These are phyloP conservation scores for Pangasius sanitwongsei DNA, from an alignment of 2,797 vertebrate genomes.

Conservation along the genomic window DNA sequence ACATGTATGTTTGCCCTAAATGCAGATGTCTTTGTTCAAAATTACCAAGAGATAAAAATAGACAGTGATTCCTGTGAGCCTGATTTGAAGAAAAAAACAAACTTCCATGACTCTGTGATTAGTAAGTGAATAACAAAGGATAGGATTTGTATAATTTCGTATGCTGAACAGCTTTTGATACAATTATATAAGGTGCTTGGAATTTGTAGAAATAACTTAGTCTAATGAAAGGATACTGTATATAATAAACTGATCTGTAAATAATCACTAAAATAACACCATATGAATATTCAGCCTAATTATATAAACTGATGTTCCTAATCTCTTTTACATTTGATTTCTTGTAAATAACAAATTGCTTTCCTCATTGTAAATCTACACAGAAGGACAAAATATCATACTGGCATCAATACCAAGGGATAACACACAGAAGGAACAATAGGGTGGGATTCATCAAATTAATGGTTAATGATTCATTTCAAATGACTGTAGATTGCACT, in stretches of 20 bases:
- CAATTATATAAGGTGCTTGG: too few relatives aligned
- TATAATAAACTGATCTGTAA: too few relatives aligned
- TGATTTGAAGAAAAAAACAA: too few relatives aligned
- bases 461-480: background rate
- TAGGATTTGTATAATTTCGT: background rate
- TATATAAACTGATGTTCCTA: background rate
- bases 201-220: background rate
- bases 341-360: background rate
- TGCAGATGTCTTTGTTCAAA: constrained; percentile 74
- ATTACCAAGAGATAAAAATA: constrained; percentile 63
- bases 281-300: background rate
- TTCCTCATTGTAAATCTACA: background rate
- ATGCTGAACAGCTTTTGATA: background rate
- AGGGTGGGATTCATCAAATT: background rate
- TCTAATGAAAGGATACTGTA: too few relatives aligned
- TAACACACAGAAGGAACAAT: background rate
- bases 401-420: background rate
- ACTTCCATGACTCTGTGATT: background rate
- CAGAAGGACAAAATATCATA: background rate
- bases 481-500: background rate
- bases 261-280: too few relatives aligned
- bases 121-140: background rate
- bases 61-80: background rate
- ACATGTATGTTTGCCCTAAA: too few relatives aligned
- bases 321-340: background rate